Base-by-base conservation (phyloP, 2,797 vertebrate species). In the Decapterus maruadsi region DNA sequence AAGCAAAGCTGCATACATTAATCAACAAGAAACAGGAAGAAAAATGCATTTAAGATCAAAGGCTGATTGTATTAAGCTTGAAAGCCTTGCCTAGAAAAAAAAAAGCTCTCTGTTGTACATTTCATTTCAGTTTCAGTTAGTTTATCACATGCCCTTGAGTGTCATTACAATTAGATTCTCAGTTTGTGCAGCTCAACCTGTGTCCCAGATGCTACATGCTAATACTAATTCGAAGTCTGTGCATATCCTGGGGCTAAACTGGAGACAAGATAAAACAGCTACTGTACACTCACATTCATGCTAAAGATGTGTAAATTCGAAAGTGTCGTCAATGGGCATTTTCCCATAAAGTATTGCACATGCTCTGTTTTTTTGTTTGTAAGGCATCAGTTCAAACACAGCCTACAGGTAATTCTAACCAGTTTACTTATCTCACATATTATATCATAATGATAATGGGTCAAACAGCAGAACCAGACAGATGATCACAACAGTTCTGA, bases 11-110 rank as follows among this genome's bases (percentile, higher is more conserved):
- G 42, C 55, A 65, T 74, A 45, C 45, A 61, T 82, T 64, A 66
- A 73, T 78, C 61, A 75, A 60, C 36, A 45, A 43, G 62, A 64
- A 50, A 13, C 38, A 54, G 19, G 26, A 54, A 60, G 19, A 31
- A 66, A 36, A 1, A 55, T 65, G 56, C 50, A 59, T 55, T 36
- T 38, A 63, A 62, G 51, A 83, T 77, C 61, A 77, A 80, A 82
- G 60, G 31, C 57, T 61, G 50, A 82, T 54, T 40, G 70, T 42
- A 69, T 80, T 81, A 38, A 55, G 50, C 43, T 55, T 50, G 12
- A 82, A 70, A 78, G 57, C 43, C 43, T 50, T 72, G 63, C 62
- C 69, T 57, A 36, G 4, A 8, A 64, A 57, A 69, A 60, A 75
- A 34, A 34, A 19, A 31, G 69, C 66, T 77, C 63, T 58, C 55